Conservation (phyloP, 2,888 invertebrate genomes). For the Dasysyrphus albostriatus region DNA sequence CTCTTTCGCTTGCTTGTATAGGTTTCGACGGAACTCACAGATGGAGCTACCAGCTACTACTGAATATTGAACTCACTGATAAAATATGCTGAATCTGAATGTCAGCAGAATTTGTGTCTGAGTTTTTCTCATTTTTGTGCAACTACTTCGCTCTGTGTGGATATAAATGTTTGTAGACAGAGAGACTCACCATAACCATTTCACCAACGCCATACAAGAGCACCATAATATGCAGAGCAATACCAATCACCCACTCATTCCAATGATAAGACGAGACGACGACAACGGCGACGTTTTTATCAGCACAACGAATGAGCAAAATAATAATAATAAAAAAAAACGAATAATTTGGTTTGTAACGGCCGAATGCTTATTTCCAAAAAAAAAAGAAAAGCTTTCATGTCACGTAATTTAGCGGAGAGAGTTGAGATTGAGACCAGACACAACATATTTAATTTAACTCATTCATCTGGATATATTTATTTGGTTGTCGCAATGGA, state of each 20-base stretch:
- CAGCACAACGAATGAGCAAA: conserved; percentile 8
- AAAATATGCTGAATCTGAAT: conserved; percentile 44
- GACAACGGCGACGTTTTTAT: conserved; percentile 11
- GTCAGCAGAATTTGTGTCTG: conserved; percentile 35
- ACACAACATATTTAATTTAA: neutral
- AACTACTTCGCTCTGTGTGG: conserved; percentile 1
- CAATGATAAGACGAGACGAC: conserved; percentile 53
- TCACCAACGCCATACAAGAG: neutral
- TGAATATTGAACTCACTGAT: neutral
- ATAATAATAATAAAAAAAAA: neutral
- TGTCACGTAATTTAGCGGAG: conserved; percentile 55
- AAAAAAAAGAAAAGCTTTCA: conserved; percentile 47
- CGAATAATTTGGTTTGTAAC: neutral
- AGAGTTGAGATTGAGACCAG: conserved; percentile 4
- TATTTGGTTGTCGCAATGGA: neutral
- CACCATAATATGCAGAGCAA: neutral
- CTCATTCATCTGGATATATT: conserved; percentile 16
- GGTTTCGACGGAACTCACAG: neutral
- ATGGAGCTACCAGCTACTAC: neutral
- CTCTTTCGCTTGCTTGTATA: conserved; percentile 27
- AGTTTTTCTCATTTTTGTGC: conserved; percentile 8
- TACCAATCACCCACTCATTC: conserved; percentile 11
- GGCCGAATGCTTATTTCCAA: neutral
- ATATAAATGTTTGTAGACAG: conserved; percentile 32
- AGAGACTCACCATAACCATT: neutral